phyloP scores from a whole-genome alignment of 1,140 invertebrate species.

The Rhyacophila brunnea region DNA sequence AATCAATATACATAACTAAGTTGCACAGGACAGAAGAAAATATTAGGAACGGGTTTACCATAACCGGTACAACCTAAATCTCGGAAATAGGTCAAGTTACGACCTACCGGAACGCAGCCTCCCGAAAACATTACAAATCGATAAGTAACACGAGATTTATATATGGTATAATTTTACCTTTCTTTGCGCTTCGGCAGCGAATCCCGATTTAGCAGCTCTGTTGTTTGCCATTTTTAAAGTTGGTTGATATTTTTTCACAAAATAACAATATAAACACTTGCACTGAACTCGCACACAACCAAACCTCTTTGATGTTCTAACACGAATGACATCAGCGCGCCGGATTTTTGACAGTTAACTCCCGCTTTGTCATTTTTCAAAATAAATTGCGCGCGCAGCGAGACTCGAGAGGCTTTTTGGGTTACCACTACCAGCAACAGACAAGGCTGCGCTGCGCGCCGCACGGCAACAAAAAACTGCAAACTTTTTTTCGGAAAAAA shows the following conservation, averaged over 20 bases:
- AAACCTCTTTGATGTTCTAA: not conserved
- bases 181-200: conserved; percentile 88
- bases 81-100: conserved; percentile 22
- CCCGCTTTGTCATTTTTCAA: too few relatives aligned
- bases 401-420: too few relatives aligned
- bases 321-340: not conserved
- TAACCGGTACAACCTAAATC: conserved; percentile 10
- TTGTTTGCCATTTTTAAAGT: conserved; percentile 71
- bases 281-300: not conserved
- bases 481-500: too few relatives aligned
- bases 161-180: conserved; percentile 63
- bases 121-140: conserved; percentile 14
- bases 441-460: too few relatives aligned
- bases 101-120: conserved; percentile 14
- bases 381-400: too few relatives aligned
- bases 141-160: not conserved
- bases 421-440: too few relatives aligned
- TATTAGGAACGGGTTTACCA: too few relatives aligned
- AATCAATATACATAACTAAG: too few relatives aligned
- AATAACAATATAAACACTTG: too few relatives aligned
- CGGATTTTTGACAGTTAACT: too few relatives aligned
- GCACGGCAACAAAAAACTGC: too few relatives aligned
- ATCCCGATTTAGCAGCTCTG: conserved; percentile 89
- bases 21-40: too few relatives aligned
- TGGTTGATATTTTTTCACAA: not conserved